Evolutionary conservation across 2,888 invertebrate species (phyloP), one percentile per base, ranked within the genome.

Genomic region (Anagyrus pseudococci): DNA sequence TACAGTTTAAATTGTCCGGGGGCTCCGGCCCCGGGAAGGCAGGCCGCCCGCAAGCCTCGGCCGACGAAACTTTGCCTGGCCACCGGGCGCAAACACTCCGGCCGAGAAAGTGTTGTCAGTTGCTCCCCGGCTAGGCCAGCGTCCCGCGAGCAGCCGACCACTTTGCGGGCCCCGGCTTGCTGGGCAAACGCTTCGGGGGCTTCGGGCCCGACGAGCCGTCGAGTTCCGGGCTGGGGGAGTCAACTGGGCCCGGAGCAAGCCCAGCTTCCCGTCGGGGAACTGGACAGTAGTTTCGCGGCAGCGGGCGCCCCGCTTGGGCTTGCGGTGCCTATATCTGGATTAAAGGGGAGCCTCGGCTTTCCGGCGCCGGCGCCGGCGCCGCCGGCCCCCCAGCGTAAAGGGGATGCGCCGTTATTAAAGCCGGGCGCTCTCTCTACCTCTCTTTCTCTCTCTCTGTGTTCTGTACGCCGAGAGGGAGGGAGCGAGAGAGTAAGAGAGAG

Each of bases 381-480:
- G 6, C 29, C 29, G 6, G 69, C 73, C 71, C 70, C 73, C 70
- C 70, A 69, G 71, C 73, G 71, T 77, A 77, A 77, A 76, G 77
- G 75, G 76, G 76, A 76, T 77, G 72, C 70, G 66, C 71, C 75
- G 73, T 74, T 76, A 77, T 76, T 74, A 75, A 73, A 68, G 19
- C 70, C 70, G 71, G 47, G 62, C 66, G 58, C 62, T 55, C 49
- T 41, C 53, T 56, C 62, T 68, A 67, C 69, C 67, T 66, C 71
- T 59, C 62, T 60, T 43, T 54, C 54, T 13, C n/a, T 23, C 40
- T 43, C 40, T 53, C 43, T 40, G 19, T 19, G 29, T 57, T n/a
- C n/a, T n/a, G n/a, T n/a, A n/a, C n/a, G n/a, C n/a, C n/a, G n/a
- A n/a, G n/a, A n/a, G n/a, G n/a, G n/a, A n/a, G n/a, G n/a, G n/a